Evolutionary conservation across 2,888 invertebrate species (phyloP), one percentile per base, ranked within the genome.

Genomic region (Peribatodes rhomboidaria): DNA sequence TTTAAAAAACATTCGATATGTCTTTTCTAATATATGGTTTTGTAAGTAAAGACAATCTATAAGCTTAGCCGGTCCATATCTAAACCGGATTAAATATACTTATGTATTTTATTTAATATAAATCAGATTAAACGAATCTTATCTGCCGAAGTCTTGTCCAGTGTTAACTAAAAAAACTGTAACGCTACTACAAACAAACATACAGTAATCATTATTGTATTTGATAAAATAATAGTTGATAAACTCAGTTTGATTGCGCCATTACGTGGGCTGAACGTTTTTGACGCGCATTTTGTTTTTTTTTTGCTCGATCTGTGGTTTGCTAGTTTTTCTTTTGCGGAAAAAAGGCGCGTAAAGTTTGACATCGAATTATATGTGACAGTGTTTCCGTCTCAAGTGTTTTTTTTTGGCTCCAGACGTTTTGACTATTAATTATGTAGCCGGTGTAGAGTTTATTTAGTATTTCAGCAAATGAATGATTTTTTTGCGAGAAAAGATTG

Each of bases 171-270:
- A 55, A 46, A 33, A 9, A 27, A 13, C 13, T 35, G 42, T 58
- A 41, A 10, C 9, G 14, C 18, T 56, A 27, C 27, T 37, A 31
- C 42, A 55, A 61, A 70, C 68, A 68, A 63, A 68, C 68, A 50
- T 18, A 68, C 69, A 22, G n/a, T 27, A 31, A 1, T 49, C 6
- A 35, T 11, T 49, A n/a, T 37, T 33, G 35, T 50, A 20, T 20
- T 20, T 20, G 35, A 50, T 50, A 55, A 20, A 49, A 35, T 42
- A 50, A 56, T 59, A 65, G 41, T 31, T 47, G 55, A 49, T 57
- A 27, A 18, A 35, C 13, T 46, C 63, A 70, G 68, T 70, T 16
- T 39, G 16, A 54, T 47, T 39, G 47, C 54, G 65, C 47, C 58
- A 58, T 70, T 55, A 33, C 8, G 20, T 37, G 22, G 55, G 49